phyloP scores from a whole-genome alignment of 2,113 vertebrate genomes.

The Steatornis caripensis region DNA sequence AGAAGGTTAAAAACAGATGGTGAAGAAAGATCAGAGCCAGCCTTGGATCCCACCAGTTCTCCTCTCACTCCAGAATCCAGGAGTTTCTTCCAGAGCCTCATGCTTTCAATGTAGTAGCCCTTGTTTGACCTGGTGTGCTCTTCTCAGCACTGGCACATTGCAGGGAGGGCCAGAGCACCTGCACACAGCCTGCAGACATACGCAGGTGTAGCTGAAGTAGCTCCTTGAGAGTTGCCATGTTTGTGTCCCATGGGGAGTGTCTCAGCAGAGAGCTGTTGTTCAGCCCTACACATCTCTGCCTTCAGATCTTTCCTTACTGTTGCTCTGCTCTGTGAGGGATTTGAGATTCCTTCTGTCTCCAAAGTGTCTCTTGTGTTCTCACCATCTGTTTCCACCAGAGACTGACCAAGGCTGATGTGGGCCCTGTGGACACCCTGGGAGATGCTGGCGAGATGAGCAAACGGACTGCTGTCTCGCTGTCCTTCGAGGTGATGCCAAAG shows the following conservation, averaged over 20 bases:
- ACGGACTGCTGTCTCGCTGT: background rate
- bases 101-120: background rate
- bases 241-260: background rate
- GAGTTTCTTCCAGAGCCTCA: background rate
- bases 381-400: background rate
- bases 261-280: background rate
- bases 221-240: background rate
- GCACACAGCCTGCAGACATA: background rate
- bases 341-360: background rate
- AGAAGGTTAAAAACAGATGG: background rate
- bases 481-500: background rate
- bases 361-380: background rate
- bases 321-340: background rate
- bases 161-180: background rate
- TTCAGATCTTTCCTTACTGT: background rate
- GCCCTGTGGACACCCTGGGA: background rate
- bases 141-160: background rate
- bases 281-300: background rate
- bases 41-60: background rate
- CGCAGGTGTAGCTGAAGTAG: background rate
- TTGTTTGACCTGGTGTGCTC: background rate
- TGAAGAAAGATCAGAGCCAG: background rate
- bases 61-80: background rate
- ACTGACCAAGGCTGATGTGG: fast-evolving
- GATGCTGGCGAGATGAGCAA: background rate